Evolutionary conservation across 2,113 vertebrate genomes (phyloP).

Genomic region (Mustela lutreola): DNA sequence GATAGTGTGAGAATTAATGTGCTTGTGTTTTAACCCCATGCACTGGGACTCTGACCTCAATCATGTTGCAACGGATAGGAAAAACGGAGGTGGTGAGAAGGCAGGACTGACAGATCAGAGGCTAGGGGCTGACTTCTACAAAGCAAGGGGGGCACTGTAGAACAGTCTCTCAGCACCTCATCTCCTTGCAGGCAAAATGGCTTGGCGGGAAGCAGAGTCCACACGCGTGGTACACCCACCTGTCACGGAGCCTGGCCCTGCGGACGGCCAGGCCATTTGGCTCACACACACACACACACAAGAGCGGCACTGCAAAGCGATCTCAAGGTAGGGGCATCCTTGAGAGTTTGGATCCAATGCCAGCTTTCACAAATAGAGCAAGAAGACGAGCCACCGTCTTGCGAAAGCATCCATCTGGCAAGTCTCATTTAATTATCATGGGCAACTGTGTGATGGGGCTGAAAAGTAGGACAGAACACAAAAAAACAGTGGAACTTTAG

Average conservation of each 20-base stretch:
- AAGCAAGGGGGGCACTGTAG: slow-evolving; percentile 36
- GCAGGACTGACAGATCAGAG: neutral
- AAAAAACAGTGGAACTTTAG: slow-evolving; percentile 57
- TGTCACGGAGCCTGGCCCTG: slow-evolving; percentile 77
- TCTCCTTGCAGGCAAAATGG: slow-evolving; percentile 63
- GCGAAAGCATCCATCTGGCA: slow-evolving; percentile 82
- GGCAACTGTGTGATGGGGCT: slow-evolving; percentile 77
- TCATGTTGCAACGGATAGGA: neutral
- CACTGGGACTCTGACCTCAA: neutral
- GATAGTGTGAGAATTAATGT: neutral
- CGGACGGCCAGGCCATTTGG: slow-evolving; percentile 64
- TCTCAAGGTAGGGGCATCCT: slow-evolving; percentile 80
- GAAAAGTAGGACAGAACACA: slow-evolving; percentile 80
- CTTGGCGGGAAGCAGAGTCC: slow-evolving; percentile 50
- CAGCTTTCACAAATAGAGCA: slow-evolving; percentile 85
- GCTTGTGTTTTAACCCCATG: neutral
- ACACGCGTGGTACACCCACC: slow-evolving; percentile 76
- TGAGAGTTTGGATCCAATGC: slow-evolving; percentile 72
- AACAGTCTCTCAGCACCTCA: slow-evolving; percentile 43
- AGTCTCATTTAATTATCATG: slow-evolving; percentile 83
- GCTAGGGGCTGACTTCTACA: neutral
- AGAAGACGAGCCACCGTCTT: slow-evolving; percentile 75
- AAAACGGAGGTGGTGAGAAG: neutral
- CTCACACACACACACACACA: neutral
- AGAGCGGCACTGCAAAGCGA: slow-evolving; percentile 56